phyloP scores from a whole-genome alignment of 1,140 invertebrate species.

The Drosophila ercepeae region DNA sequence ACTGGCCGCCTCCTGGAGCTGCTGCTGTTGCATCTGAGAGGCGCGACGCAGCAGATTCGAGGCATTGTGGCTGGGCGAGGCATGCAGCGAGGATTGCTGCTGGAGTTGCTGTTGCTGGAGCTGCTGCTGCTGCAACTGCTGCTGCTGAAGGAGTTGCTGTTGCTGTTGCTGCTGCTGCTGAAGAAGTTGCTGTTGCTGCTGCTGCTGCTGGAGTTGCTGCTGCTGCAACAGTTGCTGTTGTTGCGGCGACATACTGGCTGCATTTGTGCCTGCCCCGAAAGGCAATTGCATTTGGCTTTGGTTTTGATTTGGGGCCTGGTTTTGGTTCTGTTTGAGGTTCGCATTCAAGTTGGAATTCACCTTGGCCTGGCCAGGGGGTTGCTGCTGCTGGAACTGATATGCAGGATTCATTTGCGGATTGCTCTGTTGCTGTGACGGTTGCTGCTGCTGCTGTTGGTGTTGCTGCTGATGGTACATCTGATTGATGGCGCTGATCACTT shows the following conservation, averaged over 20 bases:
- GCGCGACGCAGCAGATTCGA: slow-evolving; percentile 64
- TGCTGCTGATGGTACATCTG: slow-evolving; percentile 76
- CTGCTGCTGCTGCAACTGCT: slow-evolving; percentile 45
- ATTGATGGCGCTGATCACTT: slow-evolving; percentile 71
- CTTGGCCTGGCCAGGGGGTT: slow-evolving; percentile 61
- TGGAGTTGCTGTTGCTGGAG: slow-evolving; percentile 30
- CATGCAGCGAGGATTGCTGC: slow-evolving; percentile 58
- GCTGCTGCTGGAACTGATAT: slow-evolving; percentile 78
- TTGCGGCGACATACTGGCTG: slow-evolving; percentile 18
- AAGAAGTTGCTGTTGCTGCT: slow-evolving; percentile 41
- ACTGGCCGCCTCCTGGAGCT: slow-evolving; percentile 56
- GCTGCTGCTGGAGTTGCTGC: slow-evolving; percentile 48
- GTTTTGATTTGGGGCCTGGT: slow-evolving; percentile 7
- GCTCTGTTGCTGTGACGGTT: slow-evolving; percentile 57
- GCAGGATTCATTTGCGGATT: slow-evolving; percentile 75
- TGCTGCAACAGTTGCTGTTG: slow-evolving; percentile 35
- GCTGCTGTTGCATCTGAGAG: slow-evolving; percentile 67
- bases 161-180: slow-evolving; percentile 45
- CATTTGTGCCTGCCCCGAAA: slow-evolving; percentile 55
- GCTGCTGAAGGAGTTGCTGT: slow-evolving; percentile 36
- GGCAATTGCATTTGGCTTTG: slow-evolving; percentile 18
- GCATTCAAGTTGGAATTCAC: slow-evolving; percentile 40
- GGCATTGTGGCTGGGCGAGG: slow-evolving; percentile 66
- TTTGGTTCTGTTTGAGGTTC: slow-evolving; percentile 22
- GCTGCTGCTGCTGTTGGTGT: slow-evolving; percentile 68